Conservation (phyloP, 2,797 vertebrate genomes). For the Loris lydekkerianus region DNA sequence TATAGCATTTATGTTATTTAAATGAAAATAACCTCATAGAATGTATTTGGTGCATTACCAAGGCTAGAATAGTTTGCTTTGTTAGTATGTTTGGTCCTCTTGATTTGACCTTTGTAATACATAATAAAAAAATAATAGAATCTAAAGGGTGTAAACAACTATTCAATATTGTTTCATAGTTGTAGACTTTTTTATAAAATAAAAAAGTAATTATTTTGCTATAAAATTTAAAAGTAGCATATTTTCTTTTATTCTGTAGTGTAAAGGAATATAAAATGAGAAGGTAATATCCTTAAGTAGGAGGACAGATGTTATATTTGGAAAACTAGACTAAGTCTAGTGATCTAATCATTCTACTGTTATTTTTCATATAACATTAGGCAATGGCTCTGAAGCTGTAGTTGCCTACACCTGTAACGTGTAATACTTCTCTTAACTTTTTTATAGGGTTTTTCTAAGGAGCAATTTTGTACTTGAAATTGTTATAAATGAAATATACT, state of each 20-base stretch:
- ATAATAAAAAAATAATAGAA: constrained; percentile 3
- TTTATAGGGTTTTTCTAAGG: constrained; percentile 6
- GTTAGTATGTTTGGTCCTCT: background rate
- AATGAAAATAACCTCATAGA: constrained; percentile 21
- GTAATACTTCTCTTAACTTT: background rate
- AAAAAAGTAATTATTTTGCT: background rate
- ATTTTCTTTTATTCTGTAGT: background rate
- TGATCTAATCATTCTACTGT: background rate
- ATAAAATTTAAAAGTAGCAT: constrained; percentile 26
- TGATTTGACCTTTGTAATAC: constrained; percentile 9
- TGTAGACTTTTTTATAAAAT: constrained; percentile 21
- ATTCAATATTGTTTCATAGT: background rate
- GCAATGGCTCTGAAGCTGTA: background rate
- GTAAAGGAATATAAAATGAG: constrained; percentile 18
- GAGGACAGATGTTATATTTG: background rate
- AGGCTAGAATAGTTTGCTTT: constrained; percentile 32
- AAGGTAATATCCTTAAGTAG: background rate
- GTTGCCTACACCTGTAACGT: background rate
- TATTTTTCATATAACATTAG: background rate
- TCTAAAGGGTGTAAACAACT: background rate
- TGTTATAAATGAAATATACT: background rate
- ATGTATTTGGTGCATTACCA: background rate
- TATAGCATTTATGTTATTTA: background rate
- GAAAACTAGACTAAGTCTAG: background rate
- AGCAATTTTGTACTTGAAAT: constrained; percentile 20